A percentile compares a stretch with the other conserved stretches of the same genome.
These are phyloP conservation scores for Muntiacus muntjak DNA, from an alignment of 2,113 vertebrate species.

Conservation along the genomic window DNA sequence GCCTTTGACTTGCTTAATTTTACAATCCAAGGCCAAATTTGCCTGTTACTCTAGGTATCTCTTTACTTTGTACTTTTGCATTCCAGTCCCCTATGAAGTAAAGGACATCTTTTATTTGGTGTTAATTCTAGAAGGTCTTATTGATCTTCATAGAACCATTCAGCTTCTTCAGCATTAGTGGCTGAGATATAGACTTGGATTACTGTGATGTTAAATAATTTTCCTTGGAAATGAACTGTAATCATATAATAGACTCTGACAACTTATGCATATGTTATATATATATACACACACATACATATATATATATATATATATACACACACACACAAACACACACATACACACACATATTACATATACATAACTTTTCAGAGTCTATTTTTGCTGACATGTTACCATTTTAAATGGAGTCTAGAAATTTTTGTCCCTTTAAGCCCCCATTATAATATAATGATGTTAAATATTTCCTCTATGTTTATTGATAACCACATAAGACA, in stretches of 20 bases:
- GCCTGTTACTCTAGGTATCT: not conserved
- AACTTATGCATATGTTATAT: not conserved
- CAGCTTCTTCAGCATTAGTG: not conserved
- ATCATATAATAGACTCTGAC: not conserved
- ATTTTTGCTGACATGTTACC: not conserved
- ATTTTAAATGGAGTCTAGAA: not conserved
- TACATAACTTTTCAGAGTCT: not conserved
- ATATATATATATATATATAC: rapidly evolving
- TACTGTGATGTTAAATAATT: not conserved
- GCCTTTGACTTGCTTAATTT: not conserved
- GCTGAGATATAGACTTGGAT: not conserved
- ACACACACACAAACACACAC: not conserved
- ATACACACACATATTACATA: not conserved
- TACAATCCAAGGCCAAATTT: not conserved
- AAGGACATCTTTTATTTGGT: not conserved
- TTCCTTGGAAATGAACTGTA: not conserved
- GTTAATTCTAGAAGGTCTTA: not conserved
- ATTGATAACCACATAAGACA: not conserved
- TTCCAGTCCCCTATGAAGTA: not conserved
- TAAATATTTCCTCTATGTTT: not conserved
- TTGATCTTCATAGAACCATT: not conserved
- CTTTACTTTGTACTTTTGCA: not conserved
- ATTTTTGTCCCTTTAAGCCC: not conserved
- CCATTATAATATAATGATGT: not conserved
- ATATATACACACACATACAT: not conserved